Conservation (phyloP, 2,797 vertebrate genomes). For the Carcharodon carcharias region DNA sequence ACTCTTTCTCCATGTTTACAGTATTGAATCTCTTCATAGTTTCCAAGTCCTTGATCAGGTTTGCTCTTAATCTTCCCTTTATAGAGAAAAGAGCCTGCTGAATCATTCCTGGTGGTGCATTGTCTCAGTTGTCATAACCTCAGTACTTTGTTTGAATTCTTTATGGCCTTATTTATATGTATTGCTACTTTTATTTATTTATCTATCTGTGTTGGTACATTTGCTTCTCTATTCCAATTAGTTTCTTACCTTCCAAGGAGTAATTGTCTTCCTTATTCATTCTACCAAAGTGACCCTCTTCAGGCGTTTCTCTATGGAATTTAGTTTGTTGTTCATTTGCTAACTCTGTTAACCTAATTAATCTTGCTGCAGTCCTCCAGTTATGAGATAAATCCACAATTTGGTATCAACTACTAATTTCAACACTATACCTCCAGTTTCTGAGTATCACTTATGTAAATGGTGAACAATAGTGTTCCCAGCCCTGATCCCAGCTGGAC, state of each 20-base stretch:
- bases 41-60: background rate
- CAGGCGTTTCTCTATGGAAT: background rate
- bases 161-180: background rate
- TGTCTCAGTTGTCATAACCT: background rate
- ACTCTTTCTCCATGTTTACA: background rate
- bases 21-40: background rate
- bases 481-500: background rate
- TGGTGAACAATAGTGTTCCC: background rate
- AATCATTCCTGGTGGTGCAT: background rate
- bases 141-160: background rate
- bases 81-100: background rate
- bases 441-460: background rate
- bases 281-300: background rate
- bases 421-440: background rate
- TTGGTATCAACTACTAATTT: background rate
- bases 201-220: no score
- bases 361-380: background rate
- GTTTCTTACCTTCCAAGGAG: background rate
- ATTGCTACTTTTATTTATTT: background rate
- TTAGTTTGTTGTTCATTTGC: background rate
- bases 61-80: background rate
- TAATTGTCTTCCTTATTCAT: background rate
- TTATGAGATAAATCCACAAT: background rate
- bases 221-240: background rate
- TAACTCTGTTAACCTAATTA: background rate